phyloP scores from a whole-genome alignment of 2,797 vertebrate genomes.

The Sebastes alutus region DNA sequence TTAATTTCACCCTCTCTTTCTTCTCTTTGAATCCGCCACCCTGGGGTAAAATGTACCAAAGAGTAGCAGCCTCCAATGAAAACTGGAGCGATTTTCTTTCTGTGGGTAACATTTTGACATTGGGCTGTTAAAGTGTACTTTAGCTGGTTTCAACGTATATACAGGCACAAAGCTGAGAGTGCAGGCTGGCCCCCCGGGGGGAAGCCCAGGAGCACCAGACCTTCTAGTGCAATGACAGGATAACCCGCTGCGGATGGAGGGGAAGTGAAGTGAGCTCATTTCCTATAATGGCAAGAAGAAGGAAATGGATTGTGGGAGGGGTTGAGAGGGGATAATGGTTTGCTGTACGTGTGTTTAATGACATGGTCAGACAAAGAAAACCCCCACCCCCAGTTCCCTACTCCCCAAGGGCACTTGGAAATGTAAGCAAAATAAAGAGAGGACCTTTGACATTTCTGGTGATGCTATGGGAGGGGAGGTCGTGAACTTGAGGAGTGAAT shows the following conservation, averaged over 20 bases:
- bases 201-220: constrained; percentile 22
- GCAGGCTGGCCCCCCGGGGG: neutral
- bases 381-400: neutral
- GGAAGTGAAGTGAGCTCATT: constrained; percentile 73
- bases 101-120: constrained; percentile 4
- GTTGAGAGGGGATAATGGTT: constrained; percentile 42
- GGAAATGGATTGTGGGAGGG: constrained; percentile 58
- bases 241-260: constrained; percentile 33
- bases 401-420: constrained; percentile 12
- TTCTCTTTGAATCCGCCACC: neutral
- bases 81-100: neutral
- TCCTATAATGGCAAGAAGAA: constrained; percentile 61
- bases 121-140: neutral
- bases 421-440: constrained; percentile 43
- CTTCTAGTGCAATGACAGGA: constrained; percentile 56
- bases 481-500: constrained; percentile 20
- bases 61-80: neutral
- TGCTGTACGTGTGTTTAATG: constrained; percentile 53
- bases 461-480: constrained; percentile 16
- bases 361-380: constrained; percentile 56
- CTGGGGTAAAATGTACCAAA: neutral
- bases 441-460: constrained; percentile 46
- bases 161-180: constrained; percentile 5
- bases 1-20: neutral
- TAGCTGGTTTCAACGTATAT: neutral